A percentile compares a stretch with the other conserved stretches of the same genome.
phyloP scores from a whole-genome alignment of 2,797 vertebrate species.

The Tokudaia tokunoshimensis region DNA sequence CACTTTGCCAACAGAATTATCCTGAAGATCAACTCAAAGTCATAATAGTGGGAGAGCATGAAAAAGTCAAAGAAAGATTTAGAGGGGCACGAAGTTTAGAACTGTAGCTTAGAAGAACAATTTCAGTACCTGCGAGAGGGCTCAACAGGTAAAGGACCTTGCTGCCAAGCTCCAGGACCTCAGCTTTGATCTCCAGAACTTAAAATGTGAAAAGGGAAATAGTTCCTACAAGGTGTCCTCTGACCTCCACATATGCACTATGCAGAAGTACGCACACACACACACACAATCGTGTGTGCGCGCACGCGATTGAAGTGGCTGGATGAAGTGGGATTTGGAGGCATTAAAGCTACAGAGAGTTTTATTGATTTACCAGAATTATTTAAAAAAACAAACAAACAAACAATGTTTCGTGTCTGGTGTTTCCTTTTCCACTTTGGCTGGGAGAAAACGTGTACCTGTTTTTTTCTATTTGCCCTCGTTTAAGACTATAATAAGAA shows the following conservation, averaged over 20 bases:
- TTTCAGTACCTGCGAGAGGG: background rate
- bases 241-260: background rate
- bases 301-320: too few species aligned
- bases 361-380: too few species aligned
- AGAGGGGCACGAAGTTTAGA: slow-evolving; percentile 19
- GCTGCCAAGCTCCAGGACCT: background rate
- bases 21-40: background rate
- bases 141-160: background rate
- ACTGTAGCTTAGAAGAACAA: background rate
- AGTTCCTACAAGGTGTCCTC: background rate
- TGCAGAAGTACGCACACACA: background rate
- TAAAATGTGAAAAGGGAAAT: background rate
- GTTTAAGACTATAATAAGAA: background rate
- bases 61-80: background rate
- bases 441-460: background rate
- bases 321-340: too few species aligned
- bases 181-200: background rate
- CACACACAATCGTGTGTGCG: too few species aligned
- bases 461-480: slow-evolving; percentile 8
- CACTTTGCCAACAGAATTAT: background rate
- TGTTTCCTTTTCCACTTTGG: background rate
- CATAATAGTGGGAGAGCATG: background rate
- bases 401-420: background rate
- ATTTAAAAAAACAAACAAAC: too few species aligned
- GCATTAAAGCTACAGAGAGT: too few species aligned